These are phyloP conservation scores for Hetaerina titia DNA, from an alignment of 2,888 invertebrate species.

Conservation along the genomic window DNA sequence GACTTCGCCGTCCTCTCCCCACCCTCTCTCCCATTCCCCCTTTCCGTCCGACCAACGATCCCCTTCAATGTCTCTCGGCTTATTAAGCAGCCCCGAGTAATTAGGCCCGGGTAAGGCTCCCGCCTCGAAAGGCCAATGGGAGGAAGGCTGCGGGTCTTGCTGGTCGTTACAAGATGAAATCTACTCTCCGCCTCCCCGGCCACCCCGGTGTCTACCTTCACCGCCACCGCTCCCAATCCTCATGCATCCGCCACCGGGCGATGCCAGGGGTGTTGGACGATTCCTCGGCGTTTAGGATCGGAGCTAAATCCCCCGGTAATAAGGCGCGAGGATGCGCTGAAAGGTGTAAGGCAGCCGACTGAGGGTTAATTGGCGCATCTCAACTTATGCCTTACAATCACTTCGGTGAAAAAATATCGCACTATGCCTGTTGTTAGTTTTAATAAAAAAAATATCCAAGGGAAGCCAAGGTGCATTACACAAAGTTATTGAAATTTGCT, in stretches of 20 bases:
- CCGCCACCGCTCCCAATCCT: neutral
- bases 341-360: neutral
- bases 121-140: neutral
- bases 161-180: conserved; percentile 49
- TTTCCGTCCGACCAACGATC: neutral
- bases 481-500: too few species aligned
- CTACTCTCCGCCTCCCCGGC: neutral
- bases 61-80: conserved; percentile 53
- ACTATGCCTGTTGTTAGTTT: neutral
- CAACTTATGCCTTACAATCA: neutral
- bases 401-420: neutral
- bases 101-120: conserved; percentile 36
- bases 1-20: neutral
- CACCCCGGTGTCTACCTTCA: neutral
- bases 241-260: neutral
- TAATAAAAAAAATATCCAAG: too few species aligned
- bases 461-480: too few species aligned
- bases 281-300: neutral
- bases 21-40: neutral
- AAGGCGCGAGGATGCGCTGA: neutral
- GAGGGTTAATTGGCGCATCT: conserved; percentile 27
- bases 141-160: neutral
- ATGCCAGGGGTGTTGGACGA: conserved; percentile 12
- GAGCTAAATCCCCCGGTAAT: conserved; percentile 5
- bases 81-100: conserved; percentile 56